Base-by-base conservation (phyloP, 2,113 vertebrate species). In the Lates calcarifer region DNA sequence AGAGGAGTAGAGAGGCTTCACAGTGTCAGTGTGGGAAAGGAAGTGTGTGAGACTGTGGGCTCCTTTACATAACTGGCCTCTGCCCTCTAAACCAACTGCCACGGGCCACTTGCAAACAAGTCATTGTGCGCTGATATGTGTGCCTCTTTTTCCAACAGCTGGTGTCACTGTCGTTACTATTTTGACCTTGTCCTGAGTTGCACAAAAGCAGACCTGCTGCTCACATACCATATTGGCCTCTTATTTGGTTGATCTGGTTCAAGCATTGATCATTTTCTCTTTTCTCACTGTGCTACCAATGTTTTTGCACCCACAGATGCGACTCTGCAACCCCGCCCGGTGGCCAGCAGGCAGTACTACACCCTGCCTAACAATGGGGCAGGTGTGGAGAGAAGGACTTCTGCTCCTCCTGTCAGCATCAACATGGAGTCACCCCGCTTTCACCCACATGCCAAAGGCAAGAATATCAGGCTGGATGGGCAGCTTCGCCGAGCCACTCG, bases 361-460 rank as follows among this genome's bases (percentile, higher is more conserved):
- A 96, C 95, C 11, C 77, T 96, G 5, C 96, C 96, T 15, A 95
- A 94, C 89, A 94, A 93, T 81, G 95, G 95, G 55, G 93, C 95
- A 4, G 96, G 95, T 65, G 95, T 95, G n/a, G 97, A 98, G 84
- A 93, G 97, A 0, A 95, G 97, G 33, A 85, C 93, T 0, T 93
- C 94, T 0, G 91, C 92, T 8, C 90, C 92, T 14, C 93, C 93
- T 0, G 92, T 95, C 2, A 94, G 94, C 76, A 87, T 96, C 60
- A 93, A 93, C 0, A 35, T 95, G 37, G 98, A 98, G 89, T 96
- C 97, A 0, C 97, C 96, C 0, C 96, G 97, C 49, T 99, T 99
- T 93, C 98, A 99, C 76, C 95, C 97, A 0, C 97, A 98, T 39
- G 96, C 98, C 90, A 99, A 99, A 89, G 98, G 98, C 91, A 99